Evolutionary conservation across 2,888 invertebrate species (phyloP), one percentile per base, ranked within the genome.

Genomic region (Habroteleia sp.): DNA sequence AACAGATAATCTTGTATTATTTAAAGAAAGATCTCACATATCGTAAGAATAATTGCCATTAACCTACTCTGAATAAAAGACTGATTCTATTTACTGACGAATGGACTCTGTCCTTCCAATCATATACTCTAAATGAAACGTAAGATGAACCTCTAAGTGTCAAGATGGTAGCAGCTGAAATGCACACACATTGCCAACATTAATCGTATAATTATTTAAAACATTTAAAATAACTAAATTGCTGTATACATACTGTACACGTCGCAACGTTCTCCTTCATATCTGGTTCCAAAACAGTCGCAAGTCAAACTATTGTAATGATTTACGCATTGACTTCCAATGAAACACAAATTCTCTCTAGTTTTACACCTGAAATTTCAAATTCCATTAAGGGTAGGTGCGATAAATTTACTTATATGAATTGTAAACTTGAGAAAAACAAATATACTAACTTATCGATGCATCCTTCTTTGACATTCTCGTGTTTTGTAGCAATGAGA

Each of bases 241-340:
- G n/a, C n/a, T n/a, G n/a, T 29, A 23, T 82, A 91, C 93, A 92
- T 90, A 97, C 97, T 96, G 87, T 95, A 95, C 81, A 95, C 94
- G 89, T 97, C 96, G 89, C 97, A 98, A 79, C 94, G 93, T 81
- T 95, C 95, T 79, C 97, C 97, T 89, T 97, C 97, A 88, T 96
- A 96, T 82, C 93, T 91, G 1, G 96, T 96, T 13, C 96, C 96
- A 84, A 97, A 97, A 88, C 98, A 98, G 87, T 97, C 97, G 86
- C 97, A 98, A 10, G 95, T 94, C 71, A 95, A 92, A 65, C 94
- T 93, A 82, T 95, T 95, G 88, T 97, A 98, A 85, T 96, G 96
- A 89, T 97, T 97, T 73, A 97, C 94, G 87, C 98, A 98, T 74
- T 92, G 92, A 20, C 96, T 96, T 29, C 96, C 95, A 85, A 94